Evolutionary conservation across 2,797 vertebrate species (phyloP).

Genomic region (Aphelocoma californica): DNA sequence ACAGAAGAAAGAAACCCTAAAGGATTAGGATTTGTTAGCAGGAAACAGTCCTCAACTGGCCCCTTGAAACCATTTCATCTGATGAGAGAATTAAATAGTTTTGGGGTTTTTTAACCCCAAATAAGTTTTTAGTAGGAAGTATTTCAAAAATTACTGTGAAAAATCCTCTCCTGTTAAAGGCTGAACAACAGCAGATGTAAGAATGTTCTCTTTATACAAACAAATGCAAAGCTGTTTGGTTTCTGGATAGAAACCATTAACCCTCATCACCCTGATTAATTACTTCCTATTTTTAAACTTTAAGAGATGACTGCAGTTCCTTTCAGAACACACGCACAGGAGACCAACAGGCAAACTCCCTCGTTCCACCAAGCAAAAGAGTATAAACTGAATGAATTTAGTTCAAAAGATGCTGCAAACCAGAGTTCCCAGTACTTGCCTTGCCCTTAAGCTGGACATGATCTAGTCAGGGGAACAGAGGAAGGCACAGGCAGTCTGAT

Average conservation of each 20-base stretch:
- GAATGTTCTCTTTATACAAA: neutral
- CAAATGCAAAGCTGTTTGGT: constrained; percentile 28
- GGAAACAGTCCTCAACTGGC: neutral
- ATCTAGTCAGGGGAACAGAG: neutral
- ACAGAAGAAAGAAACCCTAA: neutral
- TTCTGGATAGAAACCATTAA: constrained; percentile 52
- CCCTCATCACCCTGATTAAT: constrained; percentile 40
- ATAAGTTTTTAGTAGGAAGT: neutral
- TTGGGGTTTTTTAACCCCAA: neutral
- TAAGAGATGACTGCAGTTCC: neutral
- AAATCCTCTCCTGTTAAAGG: neutral
- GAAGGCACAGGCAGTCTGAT: neutral
- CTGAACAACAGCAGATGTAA: neutral
- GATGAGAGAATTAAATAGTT: neutral
- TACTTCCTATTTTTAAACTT: constrained; percentile 50
- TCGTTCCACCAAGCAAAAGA: neutral
- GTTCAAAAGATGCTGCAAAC: neutral
- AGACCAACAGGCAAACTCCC: neutral
- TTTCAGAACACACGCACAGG: neutral
- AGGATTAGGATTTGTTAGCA: neutral
- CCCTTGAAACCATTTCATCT: neutral
- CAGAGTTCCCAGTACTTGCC: neutral
- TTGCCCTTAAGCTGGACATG: neutral
- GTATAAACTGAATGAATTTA: neutral
- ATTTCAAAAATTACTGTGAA: neutral